phyloP scores from a whole-genome alignment of 2,888 invertebrate species.

The Cancer borealis region DNA sequence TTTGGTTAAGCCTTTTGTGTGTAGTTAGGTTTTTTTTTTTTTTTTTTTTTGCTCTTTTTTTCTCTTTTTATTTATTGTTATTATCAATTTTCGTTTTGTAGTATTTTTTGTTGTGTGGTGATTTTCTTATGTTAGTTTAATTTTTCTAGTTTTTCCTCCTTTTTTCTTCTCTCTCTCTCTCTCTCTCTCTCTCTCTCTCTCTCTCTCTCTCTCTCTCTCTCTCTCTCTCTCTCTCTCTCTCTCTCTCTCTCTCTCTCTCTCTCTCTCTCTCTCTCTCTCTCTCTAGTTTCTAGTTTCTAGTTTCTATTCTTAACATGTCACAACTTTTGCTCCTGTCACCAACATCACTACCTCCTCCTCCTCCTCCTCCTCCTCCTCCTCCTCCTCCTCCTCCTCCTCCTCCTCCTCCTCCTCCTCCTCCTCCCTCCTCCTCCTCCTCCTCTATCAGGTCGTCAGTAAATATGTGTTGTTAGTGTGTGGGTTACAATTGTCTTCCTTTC shows the following conservation, averaged over 20 bases:
- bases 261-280: neutral
- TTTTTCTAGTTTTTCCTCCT: neutral
- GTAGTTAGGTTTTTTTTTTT: too few relatives aligned
- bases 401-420: neutral
- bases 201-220: slow-evolving; percentile 25
- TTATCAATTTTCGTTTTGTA: too few relatives aligned
- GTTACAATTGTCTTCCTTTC: slow-evolving; percentile 14
- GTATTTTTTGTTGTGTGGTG: too few relatives aligned
- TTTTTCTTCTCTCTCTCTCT: neutral
- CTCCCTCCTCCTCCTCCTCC: slow-evolving; percentile 14
- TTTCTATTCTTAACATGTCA: neutral
- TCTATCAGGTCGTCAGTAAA: neutral
- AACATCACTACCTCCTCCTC: neutral
- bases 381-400: neutral
- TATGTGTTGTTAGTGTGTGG: neutral
- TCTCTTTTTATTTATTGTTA: too few relatives aligned
- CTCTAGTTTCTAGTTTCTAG: neutral
- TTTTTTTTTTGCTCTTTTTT: too few relatives aligned
- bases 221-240: neutral
- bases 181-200: slow-evolving; percentile 16
- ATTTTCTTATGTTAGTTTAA: neutral
- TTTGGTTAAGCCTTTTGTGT: too few relatives aligned
- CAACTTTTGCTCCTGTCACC: too few relatives aligned
- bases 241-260: neutral
- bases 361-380: neutral